Conservation (phyloP, 2,113 vertebrate species). For the Heptranchias perlo region DNA sequence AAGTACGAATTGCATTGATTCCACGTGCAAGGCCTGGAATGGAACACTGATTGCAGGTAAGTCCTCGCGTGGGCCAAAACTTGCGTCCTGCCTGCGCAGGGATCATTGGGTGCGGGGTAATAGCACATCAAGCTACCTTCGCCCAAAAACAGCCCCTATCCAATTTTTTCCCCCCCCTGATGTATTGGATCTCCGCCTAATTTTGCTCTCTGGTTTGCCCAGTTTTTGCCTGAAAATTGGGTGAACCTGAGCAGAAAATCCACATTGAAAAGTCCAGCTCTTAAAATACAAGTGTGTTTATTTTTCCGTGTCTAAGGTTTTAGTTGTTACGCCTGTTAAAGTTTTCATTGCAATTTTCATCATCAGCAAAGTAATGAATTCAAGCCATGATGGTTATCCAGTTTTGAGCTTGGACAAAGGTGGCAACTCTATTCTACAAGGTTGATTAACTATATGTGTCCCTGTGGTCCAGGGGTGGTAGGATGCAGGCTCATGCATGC, state of each 20-base stretch:
- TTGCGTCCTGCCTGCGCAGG: no score
- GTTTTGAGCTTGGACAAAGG: not conserved
- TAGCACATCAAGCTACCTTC: no score
- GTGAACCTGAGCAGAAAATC: constrained; percentile 22
- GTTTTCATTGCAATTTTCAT: not conserved
- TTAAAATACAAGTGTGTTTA: not conserved
- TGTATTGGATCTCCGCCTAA: not conserved
- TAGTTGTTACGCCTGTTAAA: not conserved
- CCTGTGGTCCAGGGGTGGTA: not conserved
- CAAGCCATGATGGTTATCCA: not conserved
- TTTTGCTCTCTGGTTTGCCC: not conserved
- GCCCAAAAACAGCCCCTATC: no score
- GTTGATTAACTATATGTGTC: not conserved
- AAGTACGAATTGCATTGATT: no score
- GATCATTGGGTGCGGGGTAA: no score
- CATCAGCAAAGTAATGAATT: not conserved
- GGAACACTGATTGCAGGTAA: no score
- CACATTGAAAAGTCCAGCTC: not conserved
- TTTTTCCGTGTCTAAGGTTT: not conserved
- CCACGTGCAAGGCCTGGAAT: no score
- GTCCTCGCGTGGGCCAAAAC: no score
- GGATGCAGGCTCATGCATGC: not conserved
- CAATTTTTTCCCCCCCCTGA: no score
- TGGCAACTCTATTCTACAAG: not conserved
- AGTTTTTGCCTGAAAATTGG: not conserved